Conservation (phyloP, 1,140 invertebrate species). For the Eupristina koningsbergeri region DNA sequence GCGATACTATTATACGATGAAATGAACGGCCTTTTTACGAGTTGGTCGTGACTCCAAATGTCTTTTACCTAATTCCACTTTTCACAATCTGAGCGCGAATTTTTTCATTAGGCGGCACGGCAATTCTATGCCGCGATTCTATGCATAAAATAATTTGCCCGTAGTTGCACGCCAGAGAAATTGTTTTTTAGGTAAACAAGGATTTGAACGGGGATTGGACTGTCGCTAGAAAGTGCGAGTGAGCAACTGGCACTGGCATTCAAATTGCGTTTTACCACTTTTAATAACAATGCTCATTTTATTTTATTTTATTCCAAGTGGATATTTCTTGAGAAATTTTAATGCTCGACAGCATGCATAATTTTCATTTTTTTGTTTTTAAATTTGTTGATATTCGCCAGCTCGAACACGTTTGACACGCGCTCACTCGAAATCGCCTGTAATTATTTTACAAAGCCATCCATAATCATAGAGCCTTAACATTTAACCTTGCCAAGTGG, state of each 20-base stretch:
- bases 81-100: not conserved
- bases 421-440: not conserved
- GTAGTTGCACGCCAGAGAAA: not conserved
- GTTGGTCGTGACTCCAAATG: not conserved
- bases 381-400: not conserved
- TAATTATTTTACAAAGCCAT: slow-evolving; percentile 1
- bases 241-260: too few relatives aligned
- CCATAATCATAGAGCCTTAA: slow-evolving; percentile 9
- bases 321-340: not conserved
- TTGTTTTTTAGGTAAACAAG: not conserved
- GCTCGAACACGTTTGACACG: not conserved
- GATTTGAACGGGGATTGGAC: too few relatives aligned
- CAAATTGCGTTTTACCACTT: not conserved
- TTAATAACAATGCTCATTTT: not conserved
- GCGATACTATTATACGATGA: not conserved
- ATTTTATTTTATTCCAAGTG: not conserved
- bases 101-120: not conserved
- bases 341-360: not conserved
- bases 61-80: not conserved
- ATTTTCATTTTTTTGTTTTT: not conserved
- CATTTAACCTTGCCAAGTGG: not conserved
- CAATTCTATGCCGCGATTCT: not conserved
- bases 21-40: not conserved
- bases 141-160: not conserved
- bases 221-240: not conserved